Percentiles rank a stretch among this genome's conserved stretches.
phyloP scores from a whole-genome alignment of 2,888 invertebrate genomes.

The Apodemia mormo region DNA sequence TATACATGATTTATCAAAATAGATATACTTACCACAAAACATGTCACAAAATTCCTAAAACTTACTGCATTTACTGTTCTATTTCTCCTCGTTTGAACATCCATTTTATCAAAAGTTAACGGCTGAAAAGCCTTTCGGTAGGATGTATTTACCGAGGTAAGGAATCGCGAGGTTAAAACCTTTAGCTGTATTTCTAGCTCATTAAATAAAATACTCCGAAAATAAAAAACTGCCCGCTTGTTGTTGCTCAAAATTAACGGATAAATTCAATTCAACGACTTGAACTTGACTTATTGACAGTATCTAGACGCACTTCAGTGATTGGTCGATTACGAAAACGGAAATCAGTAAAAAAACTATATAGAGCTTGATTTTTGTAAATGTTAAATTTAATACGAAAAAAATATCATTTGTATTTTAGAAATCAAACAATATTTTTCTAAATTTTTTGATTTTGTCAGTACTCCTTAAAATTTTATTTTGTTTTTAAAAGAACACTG shows the following conservation, averaged over 20 bases:
- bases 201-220: background rate
- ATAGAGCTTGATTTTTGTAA: background rate
- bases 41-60: background rate
- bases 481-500: background rate
- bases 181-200: background rate
- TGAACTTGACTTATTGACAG: conserved; percentile 16
- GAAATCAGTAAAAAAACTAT: conserved; percentile 25
- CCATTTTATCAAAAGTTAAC: conserved; percentile 47
- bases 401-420: too few species aligned
- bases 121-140: background rate
- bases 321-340: conserved; percentile 36
- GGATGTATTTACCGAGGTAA: background rate
- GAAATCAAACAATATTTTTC: too few species aligned
- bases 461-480: background rate
- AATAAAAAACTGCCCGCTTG: background rate
- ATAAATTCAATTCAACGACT: conserved; percentile 29
- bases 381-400: background rate
- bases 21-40: conserved; percentile 18
- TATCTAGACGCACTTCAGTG: conserved; percentile 19
- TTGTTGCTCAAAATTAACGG: conserved; percentile 40
- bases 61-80: conserved; percentile 52
- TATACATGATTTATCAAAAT: conserved; percentile 14
- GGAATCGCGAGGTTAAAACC: background rate
- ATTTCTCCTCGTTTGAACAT: conserved; percentile 57
- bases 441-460: too few species aligned